phyloP scores from a whole-genome alignment of 1,140 invertebrate genomes.

The Wiebesia pumilae region DNA sequence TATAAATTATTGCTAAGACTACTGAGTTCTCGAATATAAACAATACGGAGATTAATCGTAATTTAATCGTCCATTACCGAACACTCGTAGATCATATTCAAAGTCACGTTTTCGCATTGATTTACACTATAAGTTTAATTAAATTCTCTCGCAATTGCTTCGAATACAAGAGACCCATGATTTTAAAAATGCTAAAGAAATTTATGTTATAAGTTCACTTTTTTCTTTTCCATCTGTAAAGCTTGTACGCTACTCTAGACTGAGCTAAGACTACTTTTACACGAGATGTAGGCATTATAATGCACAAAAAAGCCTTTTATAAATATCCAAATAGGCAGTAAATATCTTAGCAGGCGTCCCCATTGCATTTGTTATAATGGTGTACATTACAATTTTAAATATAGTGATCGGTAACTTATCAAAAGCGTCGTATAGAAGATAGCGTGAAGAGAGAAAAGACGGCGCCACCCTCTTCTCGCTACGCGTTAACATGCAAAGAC shows the following conservation, averaged over 20 bases:
- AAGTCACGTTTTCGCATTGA: not conserved
- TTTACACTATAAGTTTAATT: not conserved
- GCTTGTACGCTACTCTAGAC: not conserved
- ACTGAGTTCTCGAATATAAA: not conserved
- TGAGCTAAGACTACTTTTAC: not conserved
- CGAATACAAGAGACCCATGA: not conserved
- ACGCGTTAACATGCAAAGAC: constrained; percentile 49
- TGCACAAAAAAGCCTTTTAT: not conserved
- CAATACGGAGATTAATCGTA: not conserved
- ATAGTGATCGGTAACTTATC: constrained; percentile 1
- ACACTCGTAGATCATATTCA: not conserved
- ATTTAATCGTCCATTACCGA: not conserved
- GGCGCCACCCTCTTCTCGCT: constrained; percentile 35
- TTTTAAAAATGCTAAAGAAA: not conserved
- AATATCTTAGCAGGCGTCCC: not conserved
- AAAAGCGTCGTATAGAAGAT: not conserved
- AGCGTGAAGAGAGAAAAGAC: constrained; percentile 7
- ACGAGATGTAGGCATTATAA: not conserved
- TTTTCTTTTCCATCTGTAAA: not conserved
- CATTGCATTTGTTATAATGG: not conserved
- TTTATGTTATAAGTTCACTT: not conserved
- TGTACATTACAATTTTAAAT: not conserved
- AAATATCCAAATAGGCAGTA: not conserved
- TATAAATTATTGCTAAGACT: not conserved
- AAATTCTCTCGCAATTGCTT: not conserved